phyloP scores from a whole-genome alignment of 2,888 invertebrate species.

The Xestia rhomboidea region DNA sequence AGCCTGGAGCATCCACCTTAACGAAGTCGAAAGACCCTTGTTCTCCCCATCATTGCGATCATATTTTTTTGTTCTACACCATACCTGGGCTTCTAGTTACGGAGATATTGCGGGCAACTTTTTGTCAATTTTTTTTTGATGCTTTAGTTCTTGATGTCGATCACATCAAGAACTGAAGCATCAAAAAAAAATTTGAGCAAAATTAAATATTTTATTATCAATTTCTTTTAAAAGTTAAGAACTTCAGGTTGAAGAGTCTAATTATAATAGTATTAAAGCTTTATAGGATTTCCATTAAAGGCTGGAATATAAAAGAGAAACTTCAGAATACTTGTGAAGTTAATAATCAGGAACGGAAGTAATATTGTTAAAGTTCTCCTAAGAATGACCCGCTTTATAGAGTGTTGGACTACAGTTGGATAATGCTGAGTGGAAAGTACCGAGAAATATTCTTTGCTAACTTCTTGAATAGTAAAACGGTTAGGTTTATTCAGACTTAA shows the following conservation, averaged over 20 bases:
- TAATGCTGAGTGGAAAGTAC: slow-evolving; percentile 36
- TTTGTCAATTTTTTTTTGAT: too few species aligned
- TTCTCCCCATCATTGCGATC: too few species aligned
- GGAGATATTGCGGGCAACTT: too few species aligned
- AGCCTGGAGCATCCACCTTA: too few species aligned
- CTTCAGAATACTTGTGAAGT: slow-evolving; percentile 58
- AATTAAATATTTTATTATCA: slow-evolving; percentile 24
- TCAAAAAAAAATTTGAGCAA: too few species aligned
- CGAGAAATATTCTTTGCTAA: slow-evolving; percentile 26
- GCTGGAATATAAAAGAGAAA: slow-evolving; percentile 55
- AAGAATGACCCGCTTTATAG: slow-evolving; percentile 49
- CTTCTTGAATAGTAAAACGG: slow-evolving; percentile 30
- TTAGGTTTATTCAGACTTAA: slow-evolving; percentile 12
- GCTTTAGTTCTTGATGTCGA: too few species aligned
- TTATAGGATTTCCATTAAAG: slow-evolving; percentile 54
- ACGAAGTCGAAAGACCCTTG: too few species aligned
- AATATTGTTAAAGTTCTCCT: slow-evolving; percentile 62
- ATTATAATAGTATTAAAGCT: slow-evolving; percentile 59
- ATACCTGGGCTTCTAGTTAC: too few species aligned
- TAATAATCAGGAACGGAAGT: slow-evolving; percentile 59
- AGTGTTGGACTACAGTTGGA: slow-evolving; percentile 36
- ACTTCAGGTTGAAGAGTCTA: slow-evolving; percentile 40
- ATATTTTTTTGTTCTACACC: too few species aligned
- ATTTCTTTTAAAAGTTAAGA: slow-evolving; percentile 27
- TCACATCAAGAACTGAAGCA: too few species aligned